A percentile compares a stretch with the other conserved stretches of the same genome.
phyloP scores from a whole-genome alignment of 2,888 invertebrate genomes.

The Nomada ruficornis region DNA sequence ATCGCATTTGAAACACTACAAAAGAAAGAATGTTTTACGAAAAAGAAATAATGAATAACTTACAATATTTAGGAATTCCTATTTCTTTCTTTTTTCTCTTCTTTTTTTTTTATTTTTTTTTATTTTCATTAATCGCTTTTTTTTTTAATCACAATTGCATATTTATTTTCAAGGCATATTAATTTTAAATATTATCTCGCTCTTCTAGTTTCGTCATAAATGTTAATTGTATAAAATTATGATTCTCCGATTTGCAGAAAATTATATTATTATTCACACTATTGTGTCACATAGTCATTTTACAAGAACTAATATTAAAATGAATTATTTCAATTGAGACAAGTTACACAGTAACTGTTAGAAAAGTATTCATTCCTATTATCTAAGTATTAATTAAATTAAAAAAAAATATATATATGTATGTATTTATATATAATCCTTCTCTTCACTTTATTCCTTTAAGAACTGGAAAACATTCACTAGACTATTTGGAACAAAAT shows the following conservation, averaged over 20 bases:
- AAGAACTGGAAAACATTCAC: slow-evolving; percentile 26
- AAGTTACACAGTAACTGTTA: slow-evolving; percentile 51
- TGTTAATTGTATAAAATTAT: slow-evolving; percentile 35
- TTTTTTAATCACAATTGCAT: slow-evolving; percentile 45
- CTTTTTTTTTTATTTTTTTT: slow-evolving; percentile 19
- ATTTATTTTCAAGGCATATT: slow-evolving; percentile 51
- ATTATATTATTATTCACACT: slow-evolving; percentile 14
- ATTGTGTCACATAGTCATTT: slow-evolving; percentile 10
- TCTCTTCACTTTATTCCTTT: background rate
- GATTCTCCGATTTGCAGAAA: slow-evolving; percentile 13
- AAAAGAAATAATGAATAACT: slow-evolving; percentile 8
- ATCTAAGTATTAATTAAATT: slow-evolving; percentile 47
- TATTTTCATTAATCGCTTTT: slow-evolving; percentile 18
- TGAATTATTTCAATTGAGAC: slow-evolving; percentile 36
- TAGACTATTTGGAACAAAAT: slow-evolving; percentile 1
- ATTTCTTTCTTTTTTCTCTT: slow-evolving; percentile 17
- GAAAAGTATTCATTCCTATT: slow-evolving; percentile 42
- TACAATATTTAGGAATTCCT: slow-evolving; percentile 5
- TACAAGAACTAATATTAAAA: slow-evolving; percentile 30
- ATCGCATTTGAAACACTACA: slow-evolving; percentile 33
- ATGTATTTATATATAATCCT: slow-evolving; percentile 20
- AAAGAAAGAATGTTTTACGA: slow-evolving; percentile 34
- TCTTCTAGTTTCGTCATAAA: slow-evolving; percentile 47
- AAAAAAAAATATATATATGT: background rate
- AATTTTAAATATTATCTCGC: slow-evolving; percentile 50